Evolutionary conservation across 2,888 invertebrate species (phyloP).

Genomic region (Psylliodes chrysocephalus): DNA sequence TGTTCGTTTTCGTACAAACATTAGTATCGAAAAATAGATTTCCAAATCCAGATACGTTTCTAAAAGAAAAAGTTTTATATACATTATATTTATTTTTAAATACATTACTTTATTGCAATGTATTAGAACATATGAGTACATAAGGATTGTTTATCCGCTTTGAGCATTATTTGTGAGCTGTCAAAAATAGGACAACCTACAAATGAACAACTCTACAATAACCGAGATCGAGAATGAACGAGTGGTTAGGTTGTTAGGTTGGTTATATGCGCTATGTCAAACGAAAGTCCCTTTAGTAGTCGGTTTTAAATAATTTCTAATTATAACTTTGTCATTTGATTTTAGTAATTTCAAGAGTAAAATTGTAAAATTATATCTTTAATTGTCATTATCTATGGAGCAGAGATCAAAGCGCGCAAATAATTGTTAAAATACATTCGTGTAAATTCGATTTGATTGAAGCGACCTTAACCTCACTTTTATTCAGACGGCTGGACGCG

Average conservation of each 20-base stretch:
- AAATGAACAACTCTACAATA: background rate
- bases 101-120: no score
- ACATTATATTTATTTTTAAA: no score
- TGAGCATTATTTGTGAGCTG: no score
- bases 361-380: background rate
- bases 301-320: slow-evolving; percentile 16
- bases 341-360: slow-evolving; percentile 4
- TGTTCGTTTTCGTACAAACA: no score
- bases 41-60: no score
- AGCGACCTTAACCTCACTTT: slow-evolving; percentile 48
- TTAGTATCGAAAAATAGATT: no score
- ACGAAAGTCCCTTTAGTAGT: slow-evolving; percentile 5
- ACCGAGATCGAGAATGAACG: background rate
- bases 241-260: background rate
- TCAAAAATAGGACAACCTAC: no score
- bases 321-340: slow-evolving; percentile 12
- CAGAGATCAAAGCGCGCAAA: slow-evolving; percentile 1
- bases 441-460: slow-evolving; percentile 6
- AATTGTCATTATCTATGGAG: slow-evolving; percentile 5
- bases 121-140: no score
- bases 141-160: no score
- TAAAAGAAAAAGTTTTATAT: no score
- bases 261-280: background rate
- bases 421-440: slow-evolving; percentile 13
- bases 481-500: slow-evolving; percentile 47